These are phyloP conservation scores for Atlantisia rogersi DNA, from an alignment of 2,113 vertebrate genomes.

Conservation along the genomic window DNA sequence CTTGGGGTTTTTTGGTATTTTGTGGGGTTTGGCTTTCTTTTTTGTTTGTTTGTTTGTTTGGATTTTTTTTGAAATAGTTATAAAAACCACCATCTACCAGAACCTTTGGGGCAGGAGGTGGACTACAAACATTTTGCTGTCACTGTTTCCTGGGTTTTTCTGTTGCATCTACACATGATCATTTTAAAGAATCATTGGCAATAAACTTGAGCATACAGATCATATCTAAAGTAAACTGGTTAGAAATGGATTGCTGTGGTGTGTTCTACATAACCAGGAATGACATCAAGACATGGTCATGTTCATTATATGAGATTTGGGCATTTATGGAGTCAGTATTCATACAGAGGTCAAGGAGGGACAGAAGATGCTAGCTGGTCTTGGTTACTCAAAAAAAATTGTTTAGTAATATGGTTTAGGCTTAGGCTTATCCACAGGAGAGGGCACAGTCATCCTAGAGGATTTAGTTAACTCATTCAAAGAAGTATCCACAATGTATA, in stretches of 20 bases:
- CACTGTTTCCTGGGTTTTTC: background rate
- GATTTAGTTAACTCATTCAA: conserved; percentile 10
- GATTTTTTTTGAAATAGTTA: background rate
- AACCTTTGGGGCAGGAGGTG: background rate
- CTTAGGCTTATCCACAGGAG: background rate
- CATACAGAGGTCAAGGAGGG: background rate
- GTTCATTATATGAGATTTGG: background rate
- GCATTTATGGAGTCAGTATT: background rate
- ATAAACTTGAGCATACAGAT: background rate
- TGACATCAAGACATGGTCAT: background rate
- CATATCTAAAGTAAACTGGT: background rate
- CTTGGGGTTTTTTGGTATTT: no score
- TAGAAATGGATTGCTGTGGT: background rate
- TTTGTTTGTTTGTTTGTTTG: no score
- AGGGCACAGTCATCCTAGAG: background rate
- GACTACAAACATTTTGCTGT: background rate
- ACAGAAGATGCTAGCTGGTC: background rate
- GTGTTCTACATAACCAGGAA: background rate
- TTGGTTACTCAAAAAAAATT: conserved; percentile 10
- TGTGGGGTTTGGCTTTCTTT: no score
- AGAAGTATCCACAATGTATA: background rate
- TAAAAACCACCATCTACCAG: background rate
- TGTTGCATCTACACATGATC: background rate
- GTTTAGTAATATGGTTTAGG: background rate
- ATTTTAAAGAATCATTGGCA: background rate